phyloP scores from a whole-genome alignment of 2,888 invertebrate species.

The Dolomedes plantarius region DNA sequence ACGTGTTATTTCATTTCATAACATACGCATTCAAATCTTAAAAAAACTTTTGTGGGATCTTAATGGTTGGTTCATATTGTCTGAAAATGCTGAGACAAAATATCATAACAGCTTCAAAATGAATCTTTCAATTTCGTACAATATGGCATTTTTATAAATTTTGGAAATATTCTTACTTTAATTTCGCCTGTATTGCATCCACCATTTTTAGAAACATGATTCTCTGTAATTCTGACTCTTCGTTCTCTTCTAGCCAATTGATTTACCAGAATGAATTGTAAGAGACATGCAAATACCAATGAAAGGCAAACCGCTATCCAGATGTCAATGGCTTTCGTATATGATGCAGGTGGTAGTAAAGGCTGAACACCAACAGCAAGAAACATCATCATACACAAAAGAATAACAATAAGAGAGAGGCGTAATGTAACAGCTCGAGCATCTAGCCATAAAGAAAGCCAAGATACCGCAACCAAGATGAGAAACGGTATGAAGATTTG shows the following conservation, averaged over 20 bases:
- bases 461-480: conserved; percentile 51
- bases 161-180: neutral
- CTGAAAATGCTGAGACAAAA: too few relatives aligned
- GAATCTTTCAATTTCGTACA: too few relatives aligned
- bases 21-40: too few relatives aligned
- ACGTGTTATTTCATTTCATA: too few relatives aligned
- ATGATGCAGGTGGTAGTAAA: conserved; percentile 35
- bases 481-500: conserved; percentile 60
- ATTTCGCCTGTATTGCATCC: conserved; percentile 20
- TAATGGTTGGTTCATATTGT: too few relatives aligned
- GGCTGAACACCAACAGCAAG: conserved; percentile 34
- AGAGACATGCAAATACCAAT: conserved; percentile 41
- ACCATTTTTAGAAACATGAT: conserved; percentile 52
- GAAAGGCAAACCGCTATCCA: conserved; percentile 64
- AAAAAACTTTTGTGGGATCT: too few relatives aligned
- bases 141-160: too few relatives aligned
- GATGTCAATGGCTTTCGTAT: conserved; percentile 66
- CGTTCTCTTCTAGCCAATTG: conserved; percentile 58
- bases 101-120: too few relatives aligned
- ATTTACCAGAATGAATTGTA: conserved; percentile 62
- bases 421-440: conserved; percentile 54
- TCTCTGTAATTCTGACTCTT: conserved; percentile 47
- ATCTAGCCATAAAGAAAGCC: conserved; percentile 62
- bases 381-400: conserved; percentile 63
- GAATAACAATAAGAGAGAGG: conserved; percentile 47